A percentile compares a stretch with the other conserved stretches of the same genome.
Conservation (phyloP, 2,888 invertebrate genomes). For the Platycheirus albimanus region DNA sequence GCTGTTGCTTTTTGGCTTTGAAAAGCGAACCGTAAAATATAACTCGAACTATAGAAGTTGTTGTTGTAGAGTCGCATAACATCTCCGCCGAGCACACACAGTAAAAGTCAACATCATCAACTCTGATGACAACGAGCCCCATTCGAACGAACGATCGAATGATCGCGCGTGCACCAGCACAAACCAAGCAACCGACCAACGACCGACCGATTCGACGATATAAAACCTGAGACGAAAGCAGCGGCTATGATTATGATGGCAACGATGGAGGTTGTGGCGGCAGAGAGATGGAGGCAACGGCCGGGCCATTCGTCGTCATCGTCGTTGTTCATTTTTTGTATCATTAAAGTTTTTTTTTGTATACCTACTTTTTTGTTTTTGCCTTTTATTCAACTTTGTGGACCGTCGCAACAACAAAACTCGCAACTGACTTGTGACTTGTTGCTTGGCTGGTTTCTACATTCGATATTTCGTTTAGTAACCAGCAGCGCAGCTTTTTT, state of each 20-base stretch:
- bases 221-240: conserved; percentile 40
- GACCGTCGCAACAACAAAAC: conserved; percentile 62
- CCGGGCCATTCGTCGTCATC: conserved; percentile 55
- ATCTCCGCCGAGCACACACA: conserved; percentile 49
- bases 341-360: conserved; percentile 48
- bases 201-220: conserved; percentile 44
- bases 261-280: conserved; percentile 29
- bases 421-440: conserved; percentile 71
- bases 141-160: conserved; percentile 44
- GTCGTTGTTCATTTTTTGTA: conserved; percentile 63
- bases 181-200: conserved; percentile 25
- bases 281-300: conserved; percentile 47
- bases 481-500: conserved; percentile 63
- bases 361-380: conserved; percentile 48
- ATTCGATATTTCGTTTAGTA: conserved; percentile 63
- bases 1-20: conserved; percentile 65
- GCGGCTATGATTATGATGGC: conserved; percentile 31
- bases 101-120: conserved; percentile 73
- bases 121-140: conserved; percentile 67
- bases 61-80: conserved; percentile 54
- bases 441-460: conserved; percentile 74
- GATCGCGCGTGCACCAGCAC: conserved; percentile 26
- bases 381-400: conserved; percentile 66
- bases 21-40: conserved; percentile 68
- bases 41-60: conserved; percentile 36